Percentiles rank a stretch among this genome's conserved stretches.
phyloP scores from a whole-genome alignment of 1,140 invertebrate genomes.

The Megalonaias nervosa region DNA sequence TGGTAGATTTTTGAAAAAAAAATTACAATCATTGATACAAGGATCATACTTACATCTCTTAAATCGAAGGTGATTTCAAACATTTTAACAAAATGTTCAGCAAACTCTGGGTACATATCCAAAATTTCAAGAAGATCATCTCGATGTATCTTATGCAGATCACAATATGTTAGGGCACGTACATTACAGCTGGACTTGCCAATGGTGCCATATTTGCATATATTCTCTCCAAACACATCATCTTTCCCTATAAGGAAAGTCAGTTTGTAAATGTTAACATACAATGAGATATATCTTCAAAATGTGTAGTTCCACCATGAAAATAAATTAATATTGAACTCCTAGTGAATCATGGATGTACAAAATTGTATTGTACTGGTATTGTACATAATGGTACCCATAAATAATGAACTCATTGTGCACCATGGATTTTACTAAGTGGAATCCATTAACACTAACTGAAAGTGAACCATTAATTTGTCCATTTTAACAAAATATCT shows the following conservation, averaged over 20 bases:
- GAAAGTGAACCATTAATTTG: no score
- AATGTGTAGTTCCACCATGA: no score
- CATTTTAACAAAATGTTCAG: slow-evolving; percentile 92
- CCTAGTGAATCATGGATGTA: no score
- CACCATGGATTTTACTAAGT: no score
- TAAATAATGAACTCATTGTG: no score
- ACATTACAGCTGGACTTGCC: slow-evolving; percentile 98
- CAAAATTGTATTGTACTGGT: no score
- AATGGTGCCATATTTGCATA: slow-evolving; percentile 91
- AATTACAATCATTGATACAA: background rate
- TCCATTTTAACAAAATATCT: no score
- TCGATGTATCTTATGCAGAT: slow-evolving; percentile 96
- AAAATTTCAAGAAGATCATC: slow-evolving; percentile 98
- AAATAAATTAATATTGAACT: no score
- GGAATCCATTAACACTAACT: no score
- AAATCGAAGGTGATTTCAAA: slow-evolving; percentile 97
- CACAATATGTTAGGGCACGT: slow-evolving; percentile 99
- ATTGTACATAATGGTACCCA: no score
- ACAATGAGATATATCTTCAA: no score
- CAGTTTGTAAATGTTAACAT: background rate
- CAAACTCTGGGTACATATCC: slow-evolving; percentile 98
- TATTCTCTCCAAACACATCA: slow-evolving; percentile 99
- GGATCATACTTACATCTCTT: slow-evolving; percentile 66
- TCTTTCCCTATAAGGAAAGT: slow-evolving; percentile 84
- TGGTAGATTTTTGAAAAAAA: background rate